A percentile compares a stretch with the other conserved stretches of the same genome.
These are phyloP conservation scores for Hiodon tergisus DNA, from an alignment of 2,113 vertebrate genomes.

Conservation along the genomic window DNA sequence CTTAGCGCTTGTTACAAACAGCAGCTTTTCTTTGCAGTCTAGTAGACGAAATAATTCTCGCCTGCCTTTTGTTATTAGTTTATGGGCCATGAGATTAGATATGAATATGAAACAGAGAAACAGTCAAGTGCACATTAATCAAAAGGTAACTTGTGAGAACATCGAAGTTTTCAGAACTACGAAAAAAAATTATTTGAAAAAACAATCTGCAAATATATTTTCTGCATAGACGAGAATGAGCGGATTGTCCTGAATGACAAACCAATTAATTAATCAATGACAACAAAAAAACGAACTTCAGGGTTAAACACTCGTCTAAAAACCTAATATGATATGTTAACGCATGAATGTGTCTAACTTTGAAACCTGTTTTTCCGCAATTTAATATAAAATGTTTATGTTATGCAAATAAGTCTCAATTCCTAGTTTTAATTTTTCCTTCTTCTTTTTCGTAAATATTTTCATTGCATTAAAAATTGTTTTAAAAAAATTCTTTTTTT, in stretches of 20 bases:
- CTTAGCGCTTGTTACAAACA: conserved; percentile 43
- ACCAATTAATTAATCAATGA: too few relatives aligned
- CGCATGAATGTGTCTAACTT: too few relatives aligned
- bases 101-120: conserved; percentile 73
- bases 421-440: too few relatives aligned
- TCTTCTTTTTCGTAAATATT: too few relatives aligned
- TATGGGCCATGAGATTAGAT: conserved; percentile 99
- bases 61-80: conserved; percentile 88
- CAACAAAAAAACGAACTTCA: background rate
- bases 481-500: too few relatives aligned
- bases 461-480: too few relatives aligned
- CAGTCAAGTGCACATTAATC: conserved; percentile 46
- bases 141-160: conserved; percentile 52
- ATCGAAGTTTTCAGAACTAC: conserved; percentile 31
- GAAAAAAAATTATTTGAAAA: conserved; percentile 26
- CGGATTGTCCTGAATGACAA: background rate
- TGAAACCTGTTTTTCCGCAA: too few relatives aligned
- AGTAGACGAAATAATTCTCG: conserved; percentile 71
- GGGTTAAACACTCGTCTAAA: background rate
- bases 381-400: too few relatives aligned
- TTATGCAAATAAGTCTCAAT: too few relatives aligned
- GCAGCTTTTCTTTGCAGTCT: conserved; percentile 34
- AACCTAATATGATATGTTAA: too few relatives aligned
- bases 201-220: conserved; percentile 8
- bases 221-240: background rate